A percentile compares a stretch with the other conserved stretches of the same genome.
Conservation (phyloP, 2,113 vertebrate genomes). For the Nibea coibor region DNA sequence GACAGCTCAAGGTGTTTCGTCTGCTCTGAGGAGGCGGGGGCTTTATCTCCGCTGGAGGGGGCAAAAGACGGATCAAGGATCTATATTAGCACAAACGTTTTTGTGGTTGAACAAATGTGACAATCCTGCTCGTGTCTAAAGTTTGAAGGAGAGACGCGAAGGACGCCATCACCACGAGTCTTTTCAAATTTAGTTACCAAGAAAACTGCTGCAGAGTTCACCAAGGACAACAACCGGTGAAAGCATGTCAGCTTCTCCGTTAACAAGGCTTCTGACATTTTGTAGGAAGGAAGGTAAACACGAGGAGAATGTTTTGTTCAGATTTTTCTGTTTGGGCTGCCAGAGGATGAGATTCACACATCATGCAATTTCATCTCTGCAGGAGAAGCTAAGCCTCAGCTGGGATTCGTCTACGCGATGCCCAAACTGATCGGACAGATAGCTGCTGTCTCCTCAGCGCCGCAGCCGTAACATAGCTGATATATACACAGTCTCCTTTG, state of each 20-base stretch:
- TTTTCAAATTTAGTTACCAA: background rate
- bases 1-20: conserved; percentile 87
- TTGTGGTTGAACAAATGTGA: background rate
- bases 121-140: background rate
- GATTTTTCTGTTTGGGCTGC: background rate
- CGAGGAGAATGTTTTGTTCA: background rate
- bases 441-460: conserved; percentile 2
- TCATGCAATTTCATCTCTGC: conserved; percentile 19
- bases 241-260: conserved; percentile 4
- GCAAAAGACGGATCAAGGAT: background rate
- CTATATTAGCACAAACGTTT: background rate
- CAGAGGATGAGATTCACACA: conserved; percentile 12
- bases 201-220: background rate
- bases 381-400: background rate
- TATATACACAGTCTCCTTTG: background rate
- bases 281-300: background rate
- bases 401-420: background rate
- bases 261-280: conserved; percentile 36
- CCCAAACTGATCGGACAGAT: background rate
- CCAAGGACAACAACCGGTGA: background rate
- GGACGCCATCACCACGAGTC: background rate
- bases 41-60: conserved; percentile 80
- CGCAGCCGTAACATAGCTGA: background rate
- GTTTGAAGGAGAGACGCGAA: background rate
- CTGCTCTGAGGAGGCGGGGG: conserved; percentile 79